These are phyloP conservation scores for Coreius guichenoti DNA, from an alignment of 2,797 vertebrate genomes.

Conservation along the genomic window DNA sequence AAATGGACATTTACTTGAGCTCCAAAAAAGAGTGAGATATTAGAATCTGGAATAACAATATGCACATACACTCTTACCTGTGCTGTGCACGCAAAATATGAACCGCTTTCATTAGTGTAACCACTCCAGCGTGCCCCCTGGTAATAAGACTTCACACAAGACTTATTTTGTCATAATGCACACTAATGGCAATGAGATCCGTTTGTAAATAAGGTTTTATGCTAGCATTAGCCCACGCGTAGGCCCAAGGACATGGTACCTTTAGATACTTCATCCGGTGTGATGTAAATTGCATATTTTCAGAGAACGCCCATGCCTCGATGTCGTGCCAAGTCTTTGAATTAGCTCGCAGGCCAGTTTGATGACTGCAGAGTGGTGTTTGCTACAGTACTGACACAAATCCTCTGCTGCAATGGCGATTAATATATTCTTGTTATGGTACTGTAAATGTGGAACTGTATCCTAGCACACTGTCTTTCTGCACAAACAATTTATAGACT, in stretches of 20 bases:
- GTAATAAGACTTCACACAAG: conserved; percentile 50
- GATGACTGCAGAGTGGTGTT: conserved; percentile 31
- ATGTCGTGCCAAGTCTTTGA: conserved; percentile 27
- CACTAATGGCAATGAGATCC: conserved; percentile 39
- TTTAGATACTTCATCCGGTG: conserved; percentile 35
- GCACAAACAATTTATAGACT: conserved; percentile 1
- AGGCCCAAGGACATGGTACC: conserved; percentile 40
- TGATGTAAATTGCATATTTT: conserved; percentile 47
- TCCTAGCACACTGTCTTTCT: conserved; percentile 5
- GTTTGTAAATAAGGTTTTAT: conserved; percentile 50
- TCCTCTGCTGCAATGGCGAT: conserved; percentile 6
- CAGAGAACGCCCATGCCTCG: neutral
- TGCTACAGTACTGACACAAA: conserved; percentile 16
- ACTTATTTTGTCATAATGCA: conserved; percentile 54
- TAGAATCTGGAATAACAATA: conserved; percentile 9
- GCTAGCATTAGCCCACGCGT: conserved; percentile 28
- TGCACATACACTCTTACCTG: conserved; percentile 12
- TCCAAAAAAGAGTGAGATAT: neutral
- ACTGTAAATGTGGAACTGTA: conserved; percentile 8
- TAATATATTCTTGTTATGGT: conserved; percentile 25
- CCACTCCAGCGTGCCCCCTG: conserved; percentile 4
- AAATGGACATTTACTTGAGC: neutral
- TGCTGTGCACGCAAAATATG: conserved; percentile 10
- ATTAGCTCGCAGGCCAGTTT: conserved; percentile 40
- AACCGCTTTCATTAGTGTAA: conserved; percentile 26